Percentiles rank a stretch among this genome's conserved stretches.
Conservation (phyloP, 2,797 vertebrate genomes). For the Argentina silus region DNA sequence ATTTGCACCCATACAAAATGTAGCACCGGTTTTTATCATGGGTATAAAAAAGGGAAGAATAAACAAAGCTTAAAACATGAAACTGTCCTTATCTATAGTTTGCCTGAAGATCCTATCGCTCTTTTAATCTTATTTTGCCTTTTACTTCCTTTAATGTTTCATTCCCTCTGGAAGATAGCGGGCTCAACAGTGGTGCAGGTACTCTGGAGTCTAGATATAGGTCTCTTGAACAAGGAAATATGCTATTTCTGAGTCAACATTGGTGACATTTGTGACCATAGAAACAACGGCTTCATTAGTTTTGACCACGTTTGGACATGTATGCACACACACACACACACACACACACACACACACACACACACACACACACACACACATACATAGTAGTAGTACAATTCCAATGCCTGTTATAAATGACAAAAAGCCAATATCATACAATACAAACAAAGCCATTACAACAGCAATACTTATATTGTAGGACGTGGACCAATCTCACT, state of each 20-base stretch:
- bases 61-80: neutral
- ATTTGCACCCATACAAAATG: neutral
- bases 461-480: neutral
- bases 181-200: neutral
- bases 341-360: neutral
- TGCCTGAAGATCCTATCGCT: neutral
- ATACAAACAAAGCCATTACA: neutral
- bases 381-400: neutral
- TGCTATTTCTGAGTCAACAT: neutral
- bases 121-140: neutral
- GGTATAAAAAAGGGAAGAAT: neutral
- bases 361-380: neutral
- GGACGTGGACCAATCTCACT: neutral
- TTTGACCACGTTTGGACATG: neutral
- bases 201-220: neutral
- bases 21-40: neutral
- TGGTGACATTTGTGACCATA: neutral
- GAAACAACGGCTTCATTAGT: neutral
- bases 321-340: neutral
- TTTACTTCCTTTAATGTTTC: constrained; percentile 3
- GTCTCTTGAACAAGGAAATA: neutral
- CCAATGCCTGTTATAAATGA: neutral
- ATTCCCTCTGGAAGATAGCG: neutral
- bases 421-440: neutral
- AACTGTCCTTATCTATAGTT: neutral